phyloP scores from a whole-genome alignment of 2,888 invertebrate species.

The Drosophila paramelanica region DNA sequence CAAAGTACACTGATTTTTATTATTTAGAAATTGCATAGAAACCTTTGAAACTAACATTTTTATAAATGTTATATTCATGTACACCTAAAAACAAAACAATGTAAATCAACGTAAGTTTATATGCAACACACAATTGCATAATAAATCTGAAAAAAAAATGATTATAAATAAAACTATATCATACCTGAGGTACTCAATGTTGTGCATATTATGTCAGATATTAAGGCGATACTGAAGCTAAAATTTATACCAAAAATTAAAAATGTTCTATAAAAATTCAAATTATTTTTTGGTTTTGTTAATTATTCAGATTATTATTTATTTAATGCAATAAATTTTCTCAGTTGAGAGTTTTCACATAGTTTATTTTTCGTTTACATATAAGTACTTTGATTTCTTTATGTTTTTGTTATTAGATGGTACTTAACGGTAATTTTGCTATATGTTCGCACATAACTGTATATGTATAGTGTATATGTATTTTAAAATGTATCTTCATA shows the following conservation, averaged over 20 bases:
- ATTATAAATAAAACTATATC: background rate
- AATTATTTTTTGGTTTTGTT: constrained; percentile 1
- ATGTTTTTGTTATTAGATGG: constrained; percentile 70
- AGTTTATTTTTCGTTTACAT: constrained; percentile 69
- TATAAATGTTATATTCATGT: too few relatives aligned
- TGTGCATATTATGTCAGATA: background rate
- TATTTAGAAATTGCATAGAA: too few relatives aligned
- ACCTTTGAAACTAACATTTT: too few relatives aligned
- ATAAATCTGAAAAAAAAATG: background rate
- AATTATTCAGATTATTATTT: constrained; percentile 75
- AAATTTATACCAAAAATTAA: background rate
- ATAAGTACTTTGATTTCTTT: constrained; percentile 60
- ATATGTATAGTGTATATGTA: constrained; percentile 48
- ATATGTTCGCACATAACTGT: constrained; percentile 65
- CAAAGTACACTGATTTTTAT: too few relatives aligned
- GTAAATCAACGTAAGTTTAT: too few relatives aligned
- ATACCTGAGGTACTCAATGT: background rate
- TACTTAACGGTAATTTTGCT: constrained; percentile 76
- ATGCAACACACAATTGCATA: background rate
- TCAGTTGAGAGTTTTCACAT: constrained; percentile 78
- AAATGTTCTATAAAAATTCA: background rate
- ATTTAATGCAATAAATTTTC: constrained; percentile 81
- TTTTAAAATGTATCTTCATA: constrained; percentile 54
- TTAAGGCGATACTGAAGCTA: background rate
- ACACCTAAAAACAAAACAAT: too few relatives aligned